Percentiles rank a stretch among this genome's conserved stretches.
Evolutionary conservation across 2,888 invertebrate genomes (phyloP).

Genomic region (Saturnia japonica): DNA sequence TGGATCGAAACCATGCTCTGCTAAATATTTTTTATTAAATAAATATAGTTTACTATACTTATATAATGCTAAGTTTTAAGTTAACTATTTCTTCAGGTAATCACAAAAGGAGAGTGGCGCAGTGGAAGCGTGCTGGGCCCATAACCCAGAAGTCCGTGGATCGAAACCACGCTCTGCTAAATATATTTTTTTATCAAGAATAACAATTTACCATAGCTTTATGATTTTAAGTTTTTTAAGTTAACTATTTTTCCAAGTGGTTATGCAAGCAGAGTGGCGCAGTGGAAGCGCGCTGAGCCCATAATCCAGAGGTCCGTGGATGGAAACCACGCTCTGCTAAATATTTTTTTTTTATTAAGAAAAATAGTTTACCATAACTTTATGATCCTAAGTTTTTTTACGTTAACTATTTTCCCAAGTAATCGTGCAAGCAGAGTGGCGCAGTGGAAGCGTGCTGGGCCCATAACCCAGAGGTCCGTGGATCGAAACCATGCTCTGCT

Average conservation of each 20-base stretch:
- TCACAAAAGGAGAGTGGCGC: constrained; percentile 87
- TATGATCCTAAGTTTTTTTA: constrained; percentile 19
- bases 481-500: constrained; percentile 93
- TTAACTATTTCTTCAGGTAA: too few relatives aligned
- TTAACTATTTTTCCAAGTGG: too few relatives aligned
- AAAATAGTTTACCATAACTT: background rate
- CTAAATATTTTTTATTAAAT: constrained; percentile 51
- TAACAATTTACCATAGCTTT: too few relatives aligned
- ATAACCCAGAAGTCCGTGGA: constrained; percentile 95
- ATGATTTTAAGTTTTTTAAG: too few relatives aligned
- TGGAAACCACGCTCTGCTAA: constrained; percentile 92
- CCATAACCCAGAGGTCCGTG: constrained; percentile 93
- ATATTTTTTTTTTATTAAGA: background rate
- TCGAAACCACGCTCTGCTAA: constrained; percentile 90
- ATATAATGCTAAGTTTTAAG: too few relatives aligned
- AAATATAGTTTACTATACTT: too few relatives aligned
- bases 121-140: constrained; percentile 93
- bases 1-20: constrained; percentile 94
- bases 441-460: constrained; percentile 1
- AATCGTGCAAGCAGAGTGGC: background rate
- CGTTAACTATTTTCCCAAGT: constrained; percentile 19
- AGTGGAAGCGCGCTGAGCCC: constrained; percentile 93
- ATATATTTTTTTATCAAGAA: background rate
- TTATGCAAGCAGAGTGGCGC: constrained; percentile 87
- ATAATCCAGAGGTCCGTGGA: constrained; percentile 96